These are phyloP conservation scores for Cichladusa arquata DNA, from an alignment of 2,113 vertebrate genomes.

Conservation along the genomic window DNA sequence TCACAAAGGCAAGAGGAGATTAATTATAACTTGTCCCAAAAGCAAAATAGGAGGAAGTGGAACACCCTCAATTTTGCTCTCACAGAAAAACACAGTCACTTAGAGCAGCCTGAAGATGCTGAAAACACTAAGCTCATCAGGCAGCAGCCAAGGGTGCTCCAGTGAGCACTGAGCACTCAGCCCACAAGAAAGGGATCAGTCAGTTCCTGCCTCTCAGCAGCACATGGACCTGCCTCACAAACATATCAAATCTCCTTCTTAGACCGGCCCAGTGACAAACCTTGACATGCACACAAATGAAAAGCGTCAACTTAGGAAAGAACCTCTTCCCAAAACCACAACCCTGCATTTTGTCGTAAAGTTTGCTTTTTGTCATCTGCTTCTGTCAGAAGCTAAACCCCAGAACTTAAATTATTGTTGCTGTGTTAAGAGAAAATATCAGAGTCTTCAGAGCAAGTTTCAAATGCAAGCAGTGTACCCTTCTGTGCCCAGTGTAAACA, in stretches of 20 bases:
- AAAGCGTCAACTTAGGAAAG: background rate
- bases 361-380: background rate
- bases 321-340: background rate
- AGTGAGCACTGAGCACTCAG: background rate
- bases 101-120: background rate
- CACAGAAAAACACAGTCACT: background rate
- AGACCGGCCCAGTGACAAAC: background rate
- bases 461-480: background rate
- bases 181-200: background rate
- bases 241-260: background rate
- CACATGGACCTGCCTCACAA: background rate
- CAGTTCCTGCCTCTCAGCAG: background rate
- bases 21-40: conserved; percentile 3
- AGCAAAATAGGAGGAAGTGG: background rate
- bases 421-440: background rate
- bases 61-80: background rate
- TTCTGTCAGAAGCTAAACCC: background rate
- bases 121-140: background rate
- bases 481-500: background rate
- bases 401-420: background rate
- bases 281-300: background rate
- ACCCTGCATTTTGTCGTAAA: background rate
- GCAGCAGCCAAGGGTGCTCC: background rate
- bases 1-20: background rate
- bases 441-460: background rate